A percentile compares a stretch with the other conserved stretches of the same genome.
These are phyloP conservation scores for Crotalus horridus DNA, from an alignment of 2,113 vertebrate genomes.

Conservation along the genomic window DNA sequence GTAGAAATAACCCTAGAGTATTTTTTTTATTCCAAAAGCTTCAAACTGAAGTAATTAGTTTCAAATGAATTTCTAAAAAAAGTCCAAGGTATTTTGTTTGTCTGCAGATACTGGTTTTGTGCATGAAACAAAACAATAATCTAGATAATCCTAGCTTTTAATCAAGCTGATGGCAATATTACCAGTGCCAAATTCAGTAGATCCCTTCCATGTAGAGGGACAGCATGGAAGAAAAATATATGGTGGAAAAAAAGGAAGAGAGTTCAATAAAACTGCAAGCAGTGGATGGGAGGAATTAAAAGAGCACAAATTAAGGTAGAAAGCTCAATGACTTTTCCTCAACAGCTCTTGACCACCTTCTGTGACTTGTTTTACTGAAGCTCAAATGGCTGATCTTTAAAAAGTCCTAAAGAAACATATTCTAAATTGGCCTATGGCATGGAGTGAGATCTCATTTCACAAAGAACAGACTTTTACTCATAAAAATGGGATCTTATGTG, in stretches of 20 bases:
- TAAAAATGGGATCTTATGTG: not conserved
- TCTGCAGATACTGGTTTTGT: not conserved
- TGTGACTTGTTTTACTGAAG: not conserved
- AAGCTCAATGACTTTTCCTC: not conserved
- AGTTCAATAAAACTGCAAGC: not conserved
- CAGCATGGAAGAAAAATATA: not conserved
- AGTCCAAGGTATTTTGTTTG: not conserved
- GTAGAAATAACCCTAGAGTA: not conserved
- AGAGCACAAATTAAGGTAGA: not conserved
- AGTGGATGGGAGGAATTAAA: not conserved
- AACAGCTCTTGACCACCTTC: not conserved
- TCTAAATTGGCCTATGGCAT: not conserved
- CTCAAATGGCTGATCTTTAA: not conserved
- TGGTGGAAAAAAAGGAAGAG: not conserved
- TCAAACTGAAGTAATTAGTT: not conserved
- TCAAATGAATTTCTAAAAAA: not conserved
- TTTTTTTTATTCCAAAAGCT: not conserved
- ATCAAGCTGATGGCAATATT: not conserved
- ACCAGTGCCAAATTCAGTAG: not conserved
- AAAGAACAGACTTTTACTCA: not conserved
- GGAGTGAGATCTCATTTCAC: not conserved
- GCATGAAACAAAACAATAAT: not conserved
- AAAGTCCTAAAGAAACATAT: not conserved
- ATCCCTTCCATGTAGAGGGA: not conserved
- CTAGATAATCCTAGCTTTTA: not conserved